A percentile compares a stretch with the other conserved stretches of the same genome.
phyloP scores from a whole-genome alignment of 2,888 invertebrate species.

The Plebejus argus region DNA sequence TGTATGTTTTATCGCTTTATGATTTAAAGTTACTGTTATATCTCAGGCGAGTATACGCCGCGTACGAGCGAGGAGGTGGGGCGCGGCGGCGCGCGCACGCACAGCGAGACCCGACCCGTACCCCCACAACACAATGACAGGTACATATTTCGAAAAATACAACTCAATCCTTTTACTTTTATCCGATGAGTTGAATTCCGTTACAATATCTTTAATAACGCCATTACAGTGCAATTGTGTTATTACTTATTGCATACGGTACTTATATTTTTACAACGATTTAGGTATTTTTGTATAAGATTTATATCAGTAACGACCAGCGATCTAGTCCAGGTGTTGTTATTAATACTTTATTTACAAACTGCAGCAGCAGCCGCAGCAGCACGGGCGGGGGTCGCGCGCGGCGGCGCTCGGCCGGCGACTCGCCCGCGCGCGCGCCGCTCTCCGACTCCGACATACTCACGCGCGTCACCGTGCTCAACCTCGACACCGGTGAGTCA shows the following conservation, averaged over 20 bases:
- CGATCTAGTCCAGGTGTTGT: no score
- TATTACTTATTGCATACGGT: no score
- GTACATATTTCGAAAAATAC: neutral
- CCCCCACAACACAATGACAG: constrained; percentile 40
- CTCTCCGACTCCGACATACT: constrained; percentile 95
- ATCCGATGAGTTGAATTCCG: no score
- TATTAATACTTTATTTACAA: neutral
- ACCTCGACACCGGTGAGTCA: constrained; percentile 84
- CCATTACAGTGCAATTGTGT: no score
- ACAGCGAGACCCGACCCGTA: constrained; percentile 67
- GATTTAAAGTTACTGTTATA: neutral
- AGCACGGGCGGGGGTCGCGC: constrained; percentile 67
- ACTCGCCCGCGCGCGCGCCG: constrained; percentile 91
- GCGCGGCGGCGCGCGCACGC: constrained; percentile 68
- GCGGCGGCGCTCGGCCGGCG: constrained; percentile 91
- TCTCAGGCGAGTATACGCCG: constrained; percentile 81
- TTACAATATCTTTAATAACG: no score
- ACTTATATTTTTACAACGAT: no score
- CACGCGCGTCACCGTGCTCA: constrained; percentile 92
- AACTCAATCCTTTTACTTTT: no score
- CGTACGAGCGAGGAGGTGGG: constrained; percentile 83
- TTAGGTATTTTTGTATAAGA: no score
- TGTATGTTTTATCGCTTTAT: no score
- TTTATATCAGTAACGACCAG: no score
- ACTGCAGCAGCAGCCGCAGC: constrained; percentile 32